Conservation (phyloP, 2,888 invertebrate species). For the Caenorhabditis sp. region DNA sequence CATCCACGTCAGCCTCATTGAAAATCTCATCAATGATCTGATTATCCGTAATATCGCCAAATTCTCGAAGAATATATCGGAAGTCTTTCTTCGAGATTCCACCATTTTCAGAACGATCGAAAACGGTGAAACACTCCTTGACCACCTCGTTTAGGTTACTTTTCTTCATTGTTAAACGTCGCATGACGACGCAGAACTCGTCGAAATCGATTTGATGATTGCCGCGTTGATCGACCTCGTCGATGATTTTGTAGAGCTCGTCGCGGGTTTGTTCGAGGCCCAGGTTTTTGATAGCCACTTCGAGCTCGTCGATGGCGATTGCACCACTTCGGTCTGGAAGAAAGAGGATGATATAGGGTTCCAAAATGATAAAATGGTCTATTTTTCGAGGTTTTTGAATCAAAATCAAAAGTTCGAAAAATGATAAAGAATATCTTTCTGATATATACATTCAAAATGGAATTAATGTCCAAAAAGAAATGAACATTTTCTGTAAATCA, state of each 20-base stretch:
- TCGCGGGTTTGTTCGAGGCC: slow-evolving; percentile 65
- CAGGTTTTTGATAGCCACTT: slow-evolving; percentile 67
- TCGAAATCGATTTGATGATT: slow-evolving; percentile 71
- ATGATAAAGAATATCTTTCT: too few species aligned
- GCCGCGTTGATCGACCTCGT: slow-evolving; percentile 69
- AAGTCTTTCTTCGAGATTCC: slow-evolving; percentile 66
- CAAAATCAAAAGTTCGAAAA: not conserved
- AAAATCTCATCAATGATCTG: slow-evolving; percentile 68
- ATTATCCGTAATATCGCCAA: slow-evolving; percentile 67
- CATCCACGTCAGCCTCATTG: slow-evolving; percentile 65
- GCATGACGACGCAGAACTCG: slow-evolving; percentile 64
- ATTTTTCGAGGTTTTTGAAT: not conserved
- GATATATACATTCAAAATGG: too few species aligned
- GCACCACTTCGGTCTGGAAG: slow-evolving; percentile 55
- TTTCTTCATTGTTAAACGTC: slow-evolving; percentile 66
- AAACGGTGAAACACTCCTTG: slow-evolving; percentile 16
- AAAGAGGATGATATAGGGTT: too few species aligned
- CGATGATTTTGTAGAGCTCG: slow-evolving; percentile 67
- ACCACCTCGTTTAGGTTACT: slow-evolving; percentile 68
- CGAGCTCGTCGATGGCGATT: slow-evolving; percentile 60
- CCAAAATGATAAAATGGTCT: too few species aligned
- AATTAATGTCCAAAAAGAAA: too few species aligned
- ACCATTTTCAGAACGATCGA: slow-evolving; percentile 61
- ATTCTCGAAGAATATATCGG: slow-evolving; percentile 65
- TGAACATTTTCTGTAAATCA: too few species aligned